Evolutionary conservation across 2,113 vertebrate genomes (phyloP).

Genomic region (Osmerus eperlanus): DNA sequence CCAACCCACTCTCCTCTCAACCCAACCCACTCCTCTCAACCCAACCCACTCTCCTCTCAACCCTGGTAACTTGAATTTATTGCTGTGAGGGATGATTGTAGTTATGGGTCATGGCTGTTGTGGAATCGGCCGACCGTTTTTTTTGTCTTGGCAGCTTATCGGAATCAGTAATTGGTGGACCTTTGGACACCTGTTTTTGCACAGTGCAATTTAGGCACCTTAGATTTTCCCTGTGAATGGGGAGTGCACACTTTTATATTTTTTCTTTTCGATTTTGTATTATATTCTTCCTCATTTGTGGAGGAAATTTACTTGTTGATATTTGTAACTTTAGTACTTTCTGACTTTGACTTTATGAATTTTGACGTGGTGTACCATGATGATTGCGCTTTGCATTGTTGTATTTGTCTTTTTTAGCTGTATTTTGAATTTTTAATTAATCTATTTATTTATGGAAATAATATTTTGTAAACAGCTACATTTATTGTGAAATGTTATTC

Average conservation of each 20-base stretch:
- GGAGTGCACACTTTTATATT: slow-evolving; percentile 74
- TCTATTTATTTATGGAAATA: slow-evolving; percentile 73
- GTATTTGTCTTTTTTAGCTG: slow-evolving; percentile 59
- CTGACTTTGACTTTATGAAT: slow-evolving; percentile 44
- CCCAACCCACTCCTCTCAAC: too few species aligned
- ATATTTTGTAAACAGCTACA: slow-evolving; percentile 66
- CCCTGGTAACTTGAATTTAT: slow-evolving; percentile 70
- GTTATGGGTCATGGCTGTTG: slow-evolving; percentile 36
- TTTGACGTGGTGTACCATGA: slow-evolving; percentile 64
- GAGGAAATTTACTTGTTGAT: slow-evolving; percentile 61
- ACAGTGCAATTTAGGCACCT: slow-evolving; percentile 71
- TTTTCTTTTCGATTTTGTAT: slow-evolving; percentile 55
- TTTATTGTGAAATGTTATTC: slow-evolving; percentile 75
- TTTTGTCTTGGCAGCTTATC: slow-evolving; percentile 66
- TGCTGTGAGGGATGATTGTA: slow-evolving; percentile 53
- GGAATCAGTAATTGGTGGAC: slow-evolving; percentile 61
- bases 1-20: neutral
- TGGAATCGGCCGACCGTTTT: slow-evolving; percentile 54
- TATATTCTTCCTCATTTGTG: slow-evolving; percentile 44
- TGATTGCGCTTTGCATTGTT: slow-evolving; percentile 61
- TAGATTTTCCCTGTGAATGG: slow-evolving; percentile 48
- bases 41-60: neutral
- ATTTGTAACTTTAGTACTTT: slow-evolving; percentile 46
- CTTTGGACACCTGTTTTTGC: slow-evolving; percentile 70
- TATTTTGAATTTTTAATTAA: slow-evolving; percentile 66